Percentiles rank a stretch among this genome's conserved stretches.
phyloP scores from a whole-genome alignment of 2,888 invertebrate species.

The Cerastis rubricosa region DNA sequence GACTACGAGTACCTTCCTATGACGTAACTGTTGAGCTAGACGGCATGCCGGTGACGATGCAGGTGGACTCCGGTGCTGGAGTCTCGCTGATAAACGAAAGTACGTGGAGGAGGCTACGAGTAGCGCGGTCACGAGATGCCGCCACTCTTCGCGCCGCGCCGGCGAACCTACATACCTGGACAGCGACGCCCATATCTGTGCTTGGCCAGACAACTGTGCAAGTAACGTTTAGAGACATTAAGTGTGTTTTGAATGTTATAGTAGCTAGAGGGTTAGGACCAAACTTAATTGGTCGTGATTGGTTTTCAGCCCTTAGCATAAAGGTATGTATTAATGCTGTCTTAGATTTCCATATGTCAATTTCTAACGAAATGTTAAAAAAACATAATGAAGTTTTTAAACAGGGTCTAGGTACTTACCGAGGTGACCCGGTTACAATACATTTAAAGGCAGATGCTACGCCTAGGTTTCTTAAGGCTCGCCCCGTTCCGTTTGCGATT shows the following conservation, averaged over 20 bases:
- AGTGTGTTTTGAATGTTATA: background rate
- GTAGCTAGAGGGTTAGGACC: slow-evolving; percentile 5
- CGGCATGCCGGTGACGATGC: slow-evolving; percentile 34
- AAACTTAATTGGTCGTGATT: slow-evolving; percentile 54
- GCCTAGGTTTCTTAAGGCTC: no score
- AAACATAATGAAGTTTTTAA: no score
- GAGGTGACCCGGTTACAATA: no score
- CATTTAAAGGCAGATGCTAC: no score
- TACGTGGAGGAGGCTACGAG: slow-evolving; percentile 10
- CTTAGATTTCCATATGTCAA: no score
- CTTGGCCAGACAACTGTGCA: slow-evolving; percentile 42
- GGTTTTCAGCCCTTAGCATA: background rate
- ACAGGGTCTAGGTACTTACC: no score
- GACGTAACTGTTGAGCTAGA: slow-evolving; percentile 30
- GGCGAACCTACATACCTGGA: slow-evolving; percentile 36
- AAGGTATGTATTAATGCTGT: background rate
- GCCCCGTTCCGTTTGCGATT: no score
- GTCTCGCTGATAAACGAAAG: slow-evolving; percentile 33
- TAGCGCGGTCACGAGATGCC: background rate
- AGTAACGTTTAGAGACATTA: slow-evolving; percentile 36
- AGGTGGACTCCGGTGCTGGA: slow-evolving; percentile 54
- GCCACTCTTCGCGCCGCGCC: background rate
- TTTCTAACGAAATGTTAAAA: no score
- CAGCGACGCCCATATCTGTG: slow-evolving; percentile 46
- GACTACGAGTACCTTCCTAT: slow-evolving; percentile 1